Evolutionary conservation across 1,140 invertebrate genomes (phyloP).

Genomic region (Drosophila biarmipes): DNA sequence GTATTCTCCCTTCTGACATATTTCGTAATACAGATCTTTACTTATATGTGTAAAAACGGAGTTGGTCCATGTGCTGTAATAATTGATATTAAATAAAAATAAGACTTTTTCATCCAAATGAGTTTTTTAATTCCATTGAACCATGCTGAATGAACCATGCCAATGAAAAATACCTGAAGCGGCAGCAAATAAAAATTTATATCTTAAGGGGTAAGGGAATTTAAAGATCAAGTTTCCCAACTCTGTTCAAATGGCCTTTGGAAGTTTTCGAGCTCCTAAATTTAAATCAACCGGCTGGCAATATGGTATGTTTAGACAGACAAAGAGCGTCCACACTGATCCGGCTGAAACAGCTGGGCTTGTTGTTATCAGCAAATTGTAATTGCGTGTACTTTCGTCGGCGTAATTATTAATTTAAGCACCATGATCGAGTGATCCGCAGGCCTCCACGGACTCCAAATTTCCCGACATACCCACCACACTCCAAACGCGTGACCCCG

Average conservation of each 20-base stretch:
- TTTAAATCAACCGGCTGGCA: neutral
- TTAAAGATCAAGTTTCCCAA: too few relatives aligned
- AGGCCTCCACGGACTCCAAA: neutral
- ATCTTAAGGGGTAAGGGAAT: too few relatives aligned
- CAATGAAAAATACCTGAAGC: too few relatives aligned
- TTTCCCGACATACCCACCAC: neutral
- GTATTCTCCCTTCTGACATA: constrained; percentile 36
- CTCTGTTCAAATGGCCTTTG: too few relatives aligned
- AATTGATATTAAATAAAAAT: constrained; percentile 64
- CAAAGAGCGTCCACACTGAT: constrained; percentile 1
- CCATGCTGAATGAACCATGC: too few relatives aligned
- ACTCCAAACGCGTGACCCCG: neutral
- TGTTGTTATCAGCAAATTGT: constrained; percentile 61
- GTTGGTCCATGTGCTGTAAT: constrained; percentile 36
- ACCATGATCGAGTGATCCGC: constrained; percentile 45
- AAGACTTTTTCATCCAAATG: constrained; percentile 5
- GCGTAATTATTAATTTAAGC: constrained; percentile 5
- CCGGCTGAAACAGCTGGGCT: constrained; percentile 56
- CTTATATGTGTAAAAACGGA: constrained; percentile 50
- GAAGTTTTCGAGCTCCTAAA: neutral
- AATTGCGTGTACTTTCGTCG: constrained; percentile 62
- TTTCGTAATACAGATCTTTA: constrained; percentile 43
- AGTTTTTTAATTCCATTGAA: neutral
- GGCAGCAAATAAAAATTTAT: too few relatives aligned
- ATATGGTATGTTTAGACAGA: neutral